phyloP scores from a whole-genome alignment of 2,113 vertebrate genomes.

The Martes martes region DNA sequence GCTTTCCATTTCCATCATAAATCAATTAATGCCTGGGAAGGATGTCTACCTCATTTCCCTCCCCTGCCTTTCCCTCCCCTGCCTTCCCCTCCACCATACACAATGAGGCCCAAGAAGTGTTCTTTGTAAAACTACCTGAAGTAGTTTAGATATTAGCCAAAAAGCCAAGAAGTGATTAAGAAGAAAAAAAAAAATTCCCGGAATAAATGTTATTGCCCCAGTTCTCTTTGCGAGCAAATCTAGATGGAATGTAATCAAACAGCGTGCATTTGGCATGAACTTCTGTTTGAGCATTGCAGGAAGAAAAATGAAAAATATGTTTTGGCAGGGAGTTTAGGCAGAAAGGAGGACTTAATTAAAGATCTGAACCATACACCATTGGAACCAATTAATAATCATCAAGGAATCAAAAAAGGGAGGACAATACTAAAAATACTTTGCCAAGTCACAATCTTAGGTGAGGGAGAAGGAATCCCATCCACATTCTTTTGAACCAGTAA shows the following conservation, averaged over 20 bases:
- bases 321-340: conserved; percentile 71
- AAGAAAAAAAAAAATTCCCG: background rate
- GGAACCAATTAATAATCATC: conserved; percentile 72
- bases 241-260: conserved; percentile 68
- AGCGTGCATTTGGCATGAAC: conserved; percentile 77
- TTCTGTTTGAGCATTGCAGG: conserved; percentile 65
- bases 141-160: conserved; percentile 43
- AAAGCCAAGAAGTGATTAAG: conserved; percentile 75
- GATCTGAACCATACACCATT: conserved; percentile 59
- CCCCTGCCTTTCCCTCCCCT: background rate
- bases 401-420: conserved; percentile 40
- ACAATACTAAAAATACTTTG: background rate
- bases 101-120: conserved; percentile 73
- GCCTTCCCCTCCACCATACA: conserved; percentile 37
- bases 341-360: conserved; percentile 81
- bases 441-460: conserved; percentile 11
- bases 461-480: background rate
- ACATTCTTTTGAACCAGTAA: background rate
- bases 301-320: conserved; percentile 76
- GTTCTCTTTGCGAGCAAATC: conserved; percentile 80
- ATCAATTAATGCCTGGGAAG: conserved; percentile 66
- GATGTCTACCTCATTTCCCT: background rate
- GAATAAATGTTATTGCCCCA: conserved; percentile 81
- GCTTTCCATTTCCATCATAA: conserved; percentile 54
- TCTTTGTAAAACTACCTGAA: conserved; percentile 72